Evolutionary conservation across 2,888 invertebrate genomes (phyloP).

Genomic region (Trichacis sp.): DNA sequence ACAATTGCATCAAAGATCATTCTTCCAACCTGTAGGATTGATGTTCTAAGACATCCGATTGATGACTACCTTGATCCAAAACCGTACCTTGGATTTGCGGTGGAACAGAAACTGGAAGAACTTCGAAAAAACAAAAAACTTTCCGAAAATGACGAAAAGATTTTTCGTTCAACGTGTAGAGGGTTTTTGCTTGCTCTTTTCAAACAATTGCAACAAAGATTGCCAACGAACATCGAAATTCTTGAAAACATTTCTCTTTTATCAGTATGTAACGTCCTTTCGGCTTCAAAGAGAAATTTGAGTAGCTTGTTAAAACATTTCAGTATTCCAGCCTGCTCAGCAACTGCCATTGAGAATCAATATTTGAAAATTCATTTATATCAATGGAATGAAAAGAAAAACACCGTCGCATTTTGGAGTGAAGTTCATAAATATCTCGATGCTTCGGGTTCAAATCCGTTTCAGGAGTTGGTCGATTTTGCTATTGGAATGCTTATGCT

Average conservation of each 20-base stretch:
- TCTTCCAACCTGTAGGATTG: not conserved
- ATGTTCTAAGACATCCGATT: conserved; percentile 11
- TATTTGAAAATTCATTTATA: conserved; percentile 19
- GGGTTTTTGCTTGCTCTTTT: conserved; percentile 23
- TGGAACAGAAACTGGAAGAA: conserved; percentile 28
- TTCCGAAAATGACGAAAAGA: conserved; percentile 11
- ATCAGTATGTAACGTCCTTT: conserved; percentile 16
- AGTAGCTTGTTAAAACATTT: not conserved
- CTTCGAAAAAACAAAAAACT: conserved; percentile 4
- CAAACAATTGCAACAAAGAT: conserved; percentile 26
- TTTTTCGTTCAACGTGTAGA: conserved; percentile 23
- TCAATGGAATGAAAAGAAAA: conserved; percentile 16
- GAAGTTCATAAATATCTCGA: conserved; percentile 30
- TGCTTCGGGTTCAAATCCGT: conserved; percentile 32
- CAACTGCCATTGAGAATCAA: conserved; percentile 11
- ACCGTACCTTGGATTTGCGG: conserved; percentile 31
- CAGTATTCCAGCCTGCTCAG: not conserved
- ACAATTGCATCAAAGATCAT: conserved; percentile 4
- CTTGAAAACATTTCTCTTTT: conserved; percentile 28
- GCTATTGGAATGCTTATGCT: conserved; percentile 36
- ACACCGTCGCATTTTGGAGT: conserved; percentile 27
- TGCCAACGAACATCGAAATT: conserved; percentile 26
- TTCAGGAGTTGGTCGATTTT: conserved; percentile 26
- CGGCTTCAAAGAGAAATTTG: not conserved
- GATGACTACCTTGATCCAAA: conserved; percentile 32